A percentile compares a stretch with the other conserved stretches of the same genome.
phyloP scores from a whole-genome alignment of 2,113 vertebrate species.

The Beaufortia kweichowensis region DNA sequence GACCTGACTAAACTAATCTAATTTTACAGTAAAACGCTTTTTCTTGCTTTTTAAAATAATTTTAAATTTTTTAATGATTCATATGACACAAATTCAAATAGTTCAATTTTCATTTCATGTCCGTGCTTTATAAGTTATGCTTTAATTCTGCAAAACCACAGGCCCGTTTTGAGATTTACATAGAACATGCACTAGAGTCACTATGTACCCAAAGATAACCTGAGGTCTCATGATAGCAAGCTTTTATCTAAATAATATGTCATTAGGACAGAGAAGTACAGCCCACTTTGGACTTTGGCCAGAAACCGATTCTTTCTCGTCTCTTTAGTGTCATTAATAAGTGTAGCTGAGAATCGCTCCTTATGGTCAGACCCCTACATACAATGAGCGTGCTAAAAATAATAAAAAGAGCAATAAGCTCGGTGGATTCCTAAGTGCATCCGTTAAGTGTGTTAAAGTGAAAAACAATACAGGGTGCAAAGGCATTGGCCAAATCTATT shows the following conservation, averaged over 20 bases:
- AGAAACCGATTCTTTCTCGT: conserved; percentile 10
- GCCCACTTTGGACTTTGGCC: conserved; percentile 43
- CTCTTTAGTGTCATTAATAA: conserved; percentile 27
- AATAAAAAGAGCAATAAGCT: neutral
- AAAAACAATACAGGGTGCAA: conserved; percentile 11
- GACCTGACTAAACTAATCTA: no score
- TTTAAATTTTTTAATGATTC: no score
- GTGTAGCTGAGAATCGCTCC: neutral
- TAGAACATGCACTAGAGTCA: conserved; percentile 10
- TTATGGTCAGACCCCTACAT: neutral
- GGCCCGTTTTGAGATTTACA: neutral
- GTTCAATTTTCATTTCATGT: no score
- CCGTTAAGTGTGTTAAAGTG: conserved; percentile 17
- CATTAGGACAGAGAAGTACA: neutral
- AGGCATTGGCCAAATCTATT: conserved; percentile 4
- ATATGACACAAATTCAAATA: no score
- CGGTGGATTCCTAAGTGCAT: neutral
- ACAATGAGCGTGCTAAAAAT: neutral
- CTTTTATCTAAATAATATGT: conserved; percentile 37
- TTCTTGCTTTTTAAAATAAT: no score
- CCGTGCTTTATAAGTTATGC: neutral
- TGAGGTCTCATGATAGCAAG: conserved; percentile 12
- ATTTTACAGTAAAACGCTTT: no score
- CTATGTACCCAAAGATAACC: conserved; percentile 46
- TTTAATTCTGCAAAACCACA: neutral